Base-by-base conservation (phyloP, 2,797 vertebrate genomes). In the Tokudaia muenninki region DNA sequence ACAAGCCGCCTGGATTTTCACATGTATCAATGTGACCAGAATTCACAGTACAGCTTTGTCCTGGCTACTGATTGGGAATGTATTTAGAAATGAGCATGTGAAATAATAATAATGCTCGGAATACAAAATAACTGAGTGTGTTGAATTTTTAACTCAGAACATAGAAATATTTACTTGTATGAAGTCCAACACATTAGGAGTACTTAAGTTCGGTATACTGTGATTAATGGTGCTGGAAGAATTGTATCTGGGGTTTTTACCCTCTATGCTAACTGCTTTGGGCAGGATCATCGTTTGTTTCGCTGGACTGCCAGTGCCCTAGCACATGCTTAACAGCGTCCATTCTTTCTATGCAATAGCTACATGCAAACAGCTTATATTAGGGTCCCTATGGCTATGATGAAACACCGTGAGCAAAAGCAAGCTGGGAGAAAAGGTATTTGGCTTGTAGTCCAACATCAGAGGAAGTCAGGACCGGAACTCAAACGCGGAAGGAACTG, bases 81-180 rank as follows among this genome's bases (percentile, higher is more conserved):
- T 57, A 87, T 67, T 95, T 92, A 93, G 44, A 94, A 94, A 92
- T 70, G 13, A 90, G 14, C 10, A 16, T 77, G 34, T n/a, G 17
- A 94, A 75, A 67, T 75, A 89, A 16, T 75, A 89, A 16, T 19
- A 89, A 87, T 19, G 70, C 17, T 13, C 12, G 57, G 79, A 91
- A 84, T 17, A 81, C 21, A 84, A 93, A 93, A 87, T 61, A 94
- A 41, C 72, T 91, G 50, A 91, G 57, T 88, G 77, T 72, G 70
- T 12, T 77, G 63, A 24, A 87, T 93, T 96, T 92, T 65, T 87
- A 91, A 83, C 84, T 92, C 47, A 74, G 67, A 93, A 80, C 77
- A 57, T 6, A 86, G 5, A 41, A 93, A 89, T 81, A 57, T 34
- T 41, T 92, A 12, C 31, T 80, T 94, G 12, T 9, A 65, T 41